phyloP scores from a whole-genome alignment of 2,113 vertebrate genomes.

The Parotia lawesii region DNA sequence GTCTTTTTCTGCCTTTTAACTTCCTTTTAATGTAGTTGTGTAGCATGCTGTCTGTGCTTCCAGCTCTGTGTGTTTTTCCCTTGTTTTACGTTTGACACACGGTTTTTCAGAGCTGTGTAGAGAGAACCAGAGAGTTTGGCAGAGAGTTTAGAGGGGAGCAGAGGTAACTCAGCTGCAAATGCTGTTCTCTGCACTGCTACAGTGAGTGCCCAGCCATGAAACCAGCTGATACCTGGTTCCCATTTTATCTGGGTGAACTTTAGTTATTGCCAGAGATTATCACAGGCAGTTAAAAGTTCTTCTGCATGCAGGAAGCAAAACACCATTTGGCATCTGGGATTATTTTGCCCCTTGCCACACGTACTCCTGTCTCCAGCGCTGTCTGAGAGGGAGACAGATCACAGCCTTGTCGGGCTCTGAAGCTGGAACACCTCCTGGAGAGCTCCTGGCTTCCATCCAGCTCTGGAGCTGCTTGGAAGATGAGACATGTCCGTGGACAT shows the following conservation, averaged over 20 bases:
- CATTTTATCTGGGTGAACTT: background rate
- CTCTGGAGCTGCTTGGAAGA: constrained; percentile 1
- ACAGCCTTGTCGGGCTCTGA: background rate
- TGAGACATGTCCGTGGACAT: constrained; percentile 34
- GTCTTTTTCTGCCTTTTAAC: background rate
- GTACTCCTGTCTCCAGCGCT: background rate
- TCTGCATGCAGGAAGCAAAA: background rate
- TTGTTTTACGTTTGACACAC: accelerated
- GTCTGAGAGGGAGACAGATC: background rate
- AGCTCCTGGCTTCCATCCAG: constrained; percentile 9
- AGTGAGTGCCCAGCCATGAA: background rate
- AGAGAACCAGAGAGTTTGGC: background rate
- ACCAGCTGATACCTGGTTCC: background rate
- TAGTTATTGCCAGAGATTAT: background rate
- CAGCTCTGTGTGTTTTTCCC: background rate
- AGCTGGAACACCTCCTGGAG: background rate
- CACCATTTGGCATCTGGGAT: background rate
- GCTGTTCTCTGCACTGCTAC: background rate
- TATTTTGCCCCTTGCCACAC: background rate
- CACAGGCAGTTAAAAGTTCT: background rate
- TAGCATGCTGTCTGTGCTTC: background rate
- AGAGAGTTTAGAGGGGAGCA: background rate
- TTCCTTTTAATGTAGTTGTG: background rate
- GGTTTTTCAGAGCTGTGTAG: background rate
- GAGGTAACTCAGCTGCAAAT: background rate